Evolutionary conservation across 1,140 invertebrate species (phyloP), one percentile per base, ranked within the genome.

Genomic region (Hesperophylax magnus): DNA sequence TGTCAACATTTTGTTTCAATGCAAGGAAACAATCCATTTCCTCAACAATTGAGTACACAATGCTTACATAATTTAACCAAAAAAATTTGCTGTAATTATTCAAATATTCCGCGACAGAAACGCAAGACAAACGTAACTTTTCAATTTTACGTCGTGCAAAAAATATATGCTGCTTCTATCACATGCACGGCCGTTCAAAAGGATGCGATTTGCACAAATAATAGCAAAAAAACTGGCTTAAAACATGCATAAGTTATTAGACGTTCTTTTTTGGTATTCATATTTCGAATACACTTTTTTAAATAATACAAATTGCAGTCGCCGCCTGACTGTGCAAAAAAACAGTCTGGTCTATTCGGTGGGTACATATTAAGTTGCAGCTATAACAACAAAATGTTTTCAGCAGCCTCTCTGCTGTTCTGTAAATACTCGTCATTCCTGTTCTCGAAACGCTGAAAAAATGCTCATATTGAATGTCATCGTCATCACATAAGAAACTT

Each of bases 171-270:
- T 47, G 27, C 31, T 20, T 15, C 75, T 17, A 65, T 27, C 24
- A 75, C 67, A 82, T 79, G 72, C 77, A 82, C 31, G 81, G 69
- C 80, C 71, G 67, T 77, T 81, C 74, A 81, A 69, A 27, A 77
- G 74, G 72, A 74, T 31, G 75, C 67, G 15, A 71, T 71, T 52
- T 20, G 39, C 17, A 69, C 34, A 69, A 69, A 69, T 47, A 71
- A 0, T 47, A 6, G 8, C 31, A 56, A 74, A 81, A 77, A 77
- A 77, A 81, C 18, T 47, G 24, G 31, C 67, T 71, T 22, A 17
- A 20, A 53, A 15, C 67, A 47, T 52, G 18, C 39, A 47, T 71
- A 47, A 71, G 81, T 80, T 80, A 80, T 72, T 83, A 78, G 65
- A 65, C 58, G 75, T 63, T 54, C 9, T 83, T 83, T 82, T 78